Evolutionary conservation across 1,140 invertebrate genomes (phyloP).

Genomic region (Pogonus chalceus): DNA sequence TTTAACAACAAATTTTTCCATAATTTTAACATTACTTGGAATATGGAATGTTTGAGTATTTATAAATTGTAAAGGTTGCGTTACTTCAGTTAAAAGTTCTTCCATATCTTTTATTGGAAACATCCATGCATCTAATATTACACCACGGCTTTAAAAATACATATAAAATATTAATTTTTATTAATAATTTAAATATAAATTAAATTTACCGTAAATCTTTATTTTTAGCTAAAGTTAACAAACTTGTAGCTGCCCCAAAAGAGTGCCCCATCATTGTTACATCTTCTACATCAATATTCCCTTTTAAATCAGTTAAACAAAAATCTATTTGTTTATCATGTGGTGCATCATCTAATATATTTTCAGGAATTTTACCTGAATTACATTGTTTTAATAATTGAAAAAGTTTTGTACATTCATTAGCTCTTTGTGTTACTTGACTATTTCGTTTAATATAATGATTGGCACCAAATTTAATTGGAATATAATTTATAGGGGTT

Average conservation of each 20-base stretch:
- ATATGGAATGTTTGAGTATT: slow-evolving; percentile 61
- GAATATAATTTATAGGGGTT: slow-evolving; percentile 27
- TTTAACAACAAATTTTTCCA: slow-evolving; percentile 36
- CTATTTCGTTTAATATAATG: slow-evolving; percentile 32
- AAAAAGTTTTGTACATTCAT: slow-evolving; percentile 44
- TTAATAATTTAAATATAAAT: slow-evolving; percentile 1
- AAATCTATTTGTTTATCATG: slow-evolving; percentile 16
- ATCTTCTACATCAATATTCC: slow-evolving; percentile 43
- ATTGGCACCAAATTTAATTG: slow-evolving; percentile 27
- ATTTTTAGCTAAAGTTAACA: slow-evolving; percentile 44
- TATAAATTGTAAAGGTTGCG: slow-evolving; percentile 50
- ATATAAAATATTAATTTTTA: slow-evolving; percentile 9
- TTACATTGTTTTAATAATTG: slow-evolving; percentile 46
- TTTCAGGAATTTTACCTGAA: slow-evolving; percentile 40
- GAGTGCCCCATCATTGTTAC: slow-evolving; percentile 53
- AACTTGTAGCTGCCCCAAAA: slow-evolving; percentile 53
- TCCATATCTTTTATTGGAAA: slow-evolving; percentile 49
- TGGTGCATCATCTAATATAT: slow-evolving; percentile 39
- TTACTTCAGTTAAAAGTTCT: slow-evolving; percentile 35
- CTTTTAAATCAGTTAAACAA: slow-evolving; percentile 34
- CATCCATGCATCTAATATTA: slow-evolving; percentile 60
- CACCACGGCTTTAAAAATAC: slow-evolving; percentile 35
- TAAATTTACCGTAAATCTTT: slow-evolving; percentile 43
- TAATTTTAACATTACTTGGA: slow-evolving; percentile 43
- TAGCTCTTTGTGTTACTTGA: slow-evolving; percentile 39